Evolutionary conservation across 2,888 invertebrate genomes (phyloP).

Genomic region (Lordiphosa andalusiaca): DNA sequence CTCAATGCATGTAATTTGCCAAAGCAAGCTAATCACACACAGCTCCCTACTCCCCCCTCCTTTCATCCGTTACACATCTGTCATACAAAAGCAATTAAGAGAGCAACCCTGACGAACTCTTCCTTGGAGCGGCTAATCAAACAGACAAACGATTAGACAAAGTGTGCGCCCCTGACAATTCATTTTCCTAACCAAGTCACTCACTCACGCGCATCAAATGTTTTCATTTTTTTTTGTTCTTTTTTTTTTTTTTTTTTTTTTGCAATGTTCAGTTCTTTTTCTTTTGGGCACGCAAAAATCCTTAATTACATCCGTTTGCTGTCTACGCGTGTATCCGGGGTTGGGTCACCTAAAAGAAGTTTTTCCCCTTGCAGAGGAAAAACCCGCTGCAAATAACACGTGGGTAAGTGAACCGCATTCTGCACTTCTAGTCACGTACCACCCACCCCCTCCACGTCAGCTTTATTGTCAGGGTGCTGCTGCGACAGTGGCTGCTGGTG

Average conservation of each 20-base stretch:
- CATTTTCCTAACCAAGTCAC: conserved; percentile 8
- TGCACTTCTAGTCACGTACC: conserved; percentile 59
- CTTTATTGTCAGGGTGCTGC: conserved; percentile 20
- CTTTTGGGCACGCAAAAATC: conserved; percentile 63
- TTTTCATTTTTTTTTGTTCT: conserved; percentile 3
- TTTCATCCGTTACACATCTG: conserved; percentile 1
- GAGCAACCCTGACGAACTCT: conserved; percentile 9
- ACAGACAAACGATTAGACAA: conserved; percentile 49
- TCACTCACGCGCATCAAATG: conserved; percentile 5
- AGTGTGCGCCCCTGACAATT: conserved; percentile 28
- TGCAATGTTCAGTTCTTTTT: conserved; percentile 47
- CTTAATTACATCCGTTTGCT: conserved; percentile 70
- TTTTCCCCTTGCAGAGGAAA: conserved; percentile 29
- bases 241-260: conserved; percentile 14
- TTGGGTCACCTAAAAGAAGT: conserved; percentile 20
- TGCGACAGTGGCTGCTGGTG: conserved; percentile 6
- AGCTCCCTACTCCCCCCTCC: neutral
- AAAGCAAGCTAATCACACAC: conserved; percentile 10
- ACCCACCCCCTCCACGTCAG: too few relatives aligned
- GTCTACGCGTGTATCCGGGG: conserved; percentile 66
- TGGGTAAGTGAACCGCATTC: conserved; percentile 57
- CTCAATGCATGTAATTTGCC: conserved; percentile 28
- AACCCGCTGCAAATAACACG: conserved; percentile 62
- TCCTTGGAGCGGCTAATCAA: conserved; percentile 45
- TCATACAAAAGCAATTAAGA: conserved; percentile 38